A percentile compares a stretch with the other conserved stretches of the same genome.
Evolutionary conservation across 2,113 vertebrate genomes (phyloP).

Genomic region (Meleagris gallopavo): DNA sequence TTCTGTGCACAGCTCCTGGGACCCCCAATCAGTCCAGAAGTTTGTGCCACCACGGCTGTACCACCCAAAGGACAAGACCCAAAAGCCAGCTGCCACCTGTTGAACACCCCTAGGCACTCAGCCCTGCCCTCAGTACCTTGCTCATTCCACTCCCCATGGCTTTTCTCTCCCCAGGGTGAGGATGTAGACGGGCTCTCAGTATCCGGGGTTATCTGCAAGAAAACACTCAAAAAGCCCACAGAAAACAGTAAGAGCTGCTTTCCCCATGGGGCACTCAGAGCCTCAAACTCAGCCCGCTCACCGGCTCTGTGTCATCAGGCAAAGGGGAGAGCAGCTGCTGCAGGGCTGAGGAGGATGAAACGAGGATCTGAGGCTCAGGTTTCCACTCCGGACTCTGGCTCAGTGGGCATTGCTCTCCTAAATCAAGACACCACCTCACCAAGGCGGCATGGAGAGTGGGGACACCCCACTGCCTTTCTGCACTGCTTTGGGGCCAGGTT

Average conservation of each 20-base stretch:
- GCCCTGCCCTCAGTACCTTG: conserved; percentile 50
- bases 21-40: neutral
- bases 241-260: neutral
- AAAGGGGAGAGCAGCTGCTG: neutral
- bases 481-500: neutral
- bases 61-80: neutral
- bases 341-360: neutral
- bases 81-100: neutral
- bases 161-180: neutral
- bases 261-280: neutral
- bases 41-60: no score
- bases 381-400: neutral
- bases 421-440: neutral
- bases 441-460: neutral
- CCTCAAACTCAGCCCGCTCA: neutral
- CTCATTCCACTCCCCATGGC: conserved; percentile 78
- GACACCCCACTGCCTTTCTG: neutral
- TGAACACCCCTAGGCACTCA: no score
- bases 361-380: neutral
- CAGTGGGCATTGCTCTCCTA: neutral
- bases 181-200: fast-evolving
- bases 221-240: neutral
- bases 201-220: conserved; percentile 12
- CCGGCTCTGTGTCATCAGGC: fast-evolving
- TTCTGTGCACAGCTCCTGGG: neutral